A percentile compares a stretch with the other conserved stretches of the same genome.
These are phyloP conservation scores for Sebastes aleutianus DNA, from an alignment of 2,797 vertebrate genomes.

Conservation along the genomic window DNA sequence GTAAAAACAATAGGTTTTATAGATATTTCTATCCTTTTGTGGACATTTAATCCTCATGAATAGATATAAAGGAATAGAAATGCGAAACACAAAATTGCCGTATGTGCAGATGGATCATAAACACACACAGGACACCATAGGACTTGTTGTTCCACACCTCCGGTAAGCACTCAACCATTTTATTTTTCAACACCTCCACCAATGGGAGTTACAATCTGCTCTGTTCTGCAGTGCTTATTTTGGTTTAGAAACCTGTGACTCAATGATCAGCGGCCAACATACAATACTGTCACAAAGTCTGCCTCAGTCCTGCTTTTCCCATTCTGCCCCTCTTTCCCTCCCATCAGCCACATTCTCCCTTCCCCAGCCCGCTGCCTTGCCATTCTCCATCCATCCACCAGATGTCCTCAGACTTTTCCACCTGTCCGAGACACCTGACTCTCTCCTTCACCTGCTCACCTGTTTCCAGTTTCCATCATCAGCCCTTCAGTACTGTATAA, in stretches of 20 bases:
- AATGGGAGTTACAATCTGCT: constrained; percentile 29
- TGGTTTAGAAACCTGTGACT: neutral
- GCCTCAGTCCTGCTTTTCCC: neutral
- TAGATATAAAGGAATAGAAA: neutral
- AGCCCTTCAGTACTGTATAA: neutral
- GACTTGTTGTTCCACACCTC: constrained; percentile 78
- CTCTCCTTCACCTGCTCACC: too few species aligned
- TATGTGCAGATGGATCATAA: neutral
- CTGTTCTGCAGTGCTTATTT: neutral
- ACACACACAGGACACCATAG: neutral
- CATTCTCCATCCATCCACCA: neutral
- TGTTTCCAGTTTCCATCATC: neutral
- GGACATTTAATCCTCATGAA: neutral
- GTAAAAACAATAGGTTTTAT: neutral
- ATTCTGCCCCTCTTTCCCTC: neutral
- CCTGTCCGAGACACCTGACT: neutral
- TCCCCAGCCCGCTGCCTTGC: neutral
- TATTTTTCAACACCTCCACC: constrained; percentile 65
- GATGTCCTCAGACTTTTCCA: too few species aligned
- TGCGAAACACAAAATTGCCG: neutral
- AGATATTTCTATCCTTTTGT: neutral
- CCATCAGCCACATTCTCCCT: neutral
- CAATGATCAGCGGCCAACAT: neutral
- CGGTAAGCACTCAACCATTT: constrained; percentile 62
- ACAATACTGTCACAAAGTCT: neutral